phyloP scores from a whole-genome alignment of 1,140 invertebrate genomes.

The Sitodiplosis mosellana region DNA sequence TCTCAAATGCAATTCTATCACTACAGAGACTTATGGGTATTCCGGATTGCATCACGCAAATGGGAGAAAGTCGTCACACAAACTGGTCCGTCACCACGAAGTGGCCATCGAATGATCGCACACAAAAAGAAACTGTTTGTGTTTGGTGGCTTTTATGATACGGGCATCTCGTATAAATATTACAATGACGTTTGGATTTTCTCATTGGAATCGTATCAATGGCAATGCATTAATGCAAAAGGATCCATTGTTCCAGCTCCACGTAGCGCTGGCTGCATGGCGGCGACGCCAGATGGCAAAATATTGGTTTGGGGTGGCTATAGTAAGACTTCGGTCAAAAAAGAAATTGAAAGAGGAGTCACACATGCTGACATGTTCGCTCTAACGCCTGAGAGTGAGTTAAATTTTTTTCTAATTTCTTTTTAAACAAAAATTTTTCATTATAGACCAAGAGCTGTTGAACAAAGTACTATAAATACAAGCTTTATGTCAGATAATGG shows the following conservation, averaged over 20 bases:
- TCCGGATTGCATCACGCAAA: slow-evolving; percentile 49
- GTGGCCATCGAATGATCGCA: slow-evolving; percentile 76
- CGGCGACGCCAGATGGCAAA: slow-evolving; percentile 35
- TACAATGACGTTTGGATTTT: slow-evolving; percentile 78
- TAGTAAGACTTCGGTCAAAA: slow-evolving; percentile 57
- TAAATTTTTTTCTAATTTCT: too few relatives aligned
- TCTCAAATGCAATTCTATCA: slow-evolving; percentile 86
- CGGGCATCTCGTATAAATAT: slow-evolving; percentile 71
- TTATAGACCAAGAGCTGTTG: too few relatives aligned
- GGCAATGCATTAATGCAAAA: slow-evolving; percentile 51
- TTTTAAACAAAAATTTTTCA: too few relatives aligned
- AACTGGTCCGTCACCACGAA: slow-evolving; percentile 63
- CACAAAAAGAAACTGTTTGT: slow-evolving; percentile 59
- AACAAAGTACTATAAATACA: too few relatives aligned
- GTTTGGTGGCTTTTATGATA: slow-evolving; percentile 87
- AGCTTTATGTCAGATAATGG: too few relatives aligned
- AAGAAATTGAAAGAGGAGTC: slow-evolving; percentile 62
- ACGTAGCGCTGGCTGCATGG: slow-evolving; percentile 56
- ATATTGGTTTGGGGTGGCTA: slow-evolving; percentile 78
- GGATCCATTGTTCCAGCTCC: slow-evolving; percentile 44
- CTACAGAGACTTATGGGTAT: slow-evolving; percentile 84
- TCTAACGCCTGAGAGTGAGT: slow-evolving; percentile 47
- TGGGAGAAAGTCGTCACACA: slow-evolving; percentile 66
- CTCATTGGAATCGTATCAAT: slow-evolving; percentile 59
- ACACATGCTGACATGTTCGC: slow-evolving; percentile 70